Base-by-base conservation (phyloP, 2,797 vertebrate genomes). In the Brotula barbata region DNA sequence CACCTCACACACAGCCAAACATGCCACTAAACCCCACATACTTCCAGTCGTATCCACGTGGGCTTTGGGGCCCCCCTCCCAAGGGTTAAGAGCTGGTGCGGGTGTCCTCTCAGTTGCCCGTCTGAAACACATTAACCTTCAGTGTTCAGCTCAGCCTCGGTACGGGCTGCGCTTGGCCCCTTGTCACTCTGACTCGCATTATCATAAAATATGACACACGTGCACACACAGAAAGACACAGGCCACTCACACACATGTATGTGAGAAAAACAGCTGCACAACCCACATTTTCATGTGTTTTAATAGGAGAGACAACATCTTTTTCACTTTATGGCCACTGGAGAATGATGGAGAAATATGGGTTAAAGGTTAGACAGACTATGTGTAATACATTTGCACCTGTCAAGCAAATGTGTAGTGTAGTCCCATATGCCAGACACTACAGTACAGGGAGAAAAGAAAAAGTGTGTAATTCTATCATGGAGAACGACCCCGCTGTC, bases 201-300 rank as follows among this genome's bases (percentile, higher is more conserved):
- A 80, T 71, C 68, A 77, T 65, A 88, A 90, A 88, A 89, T 83
- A 86, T 85, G 34, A 60, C 48, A 56, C 55, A 55, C 39, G 39
- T 31, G 10, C 17, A 58, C 49, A 44, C 23, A 19, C 17, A 11
- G 22, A 40, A 1, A 33, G 16, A 19, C 37, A 34, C 52, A 42
- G 8, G 25, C 4, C 25, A 28, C 25, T 28, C 25, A 28, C 25
- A 28, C 25, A 85, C 85, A 79, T 84, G 82, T 83, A 83, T 89
- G 74, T 85, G 83, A 89, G 86, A 79, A 80, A 87, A 89, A 89
- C 93, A 93, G 92, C 93, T 95, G 93, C 90, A 87, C 31, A 68
- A 82, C 78, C 58, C 77, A 72, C 79, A 82, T 93, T 90, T 89
- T 77, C 89, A 87, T 87, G 84, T 85, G 85, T 87, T 91, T 93